A percentile compares a stretch with the other conserved stretches of the same genome.
Evolutionary conservation across 2,888 invertebrate species (phyloP).

Genomic region (Xestoiulus laeticollis): DNA sequence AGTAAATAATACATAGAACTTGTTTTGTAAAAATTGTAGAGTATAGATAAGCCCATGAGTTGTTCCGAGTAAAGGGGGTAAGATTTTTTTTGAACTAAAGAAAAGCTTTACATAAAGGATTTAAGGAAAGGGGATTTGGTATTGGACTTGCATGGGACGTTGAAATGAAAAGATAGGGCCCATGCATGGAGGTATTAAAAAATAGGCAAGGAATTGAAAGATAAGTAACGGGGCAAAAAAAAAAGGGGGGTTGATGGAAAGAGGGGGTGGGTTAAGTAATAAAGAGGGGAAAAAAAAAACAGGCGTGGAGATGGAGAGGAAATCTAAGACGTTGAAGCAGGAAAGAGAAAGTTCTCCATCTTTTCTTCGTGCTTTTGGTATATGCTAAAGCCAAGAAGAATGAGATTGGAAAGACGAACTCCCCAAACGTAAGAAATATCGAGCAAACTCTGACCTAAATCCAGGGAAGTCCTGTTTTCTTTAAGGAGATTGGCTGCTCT

Average conservation of each 20-base stretch:
- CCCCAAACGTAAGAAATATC: not conserved
- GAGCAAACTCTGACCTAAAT: conserved; percentile 14
- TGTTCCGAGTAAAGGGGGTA: not conserved
- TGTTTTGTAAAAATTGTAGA: not conserved
- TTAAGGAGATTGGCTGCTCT: not conserved
- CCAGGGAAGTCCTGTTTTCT: not conserved
- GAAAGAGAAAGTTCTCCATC: not conserved
- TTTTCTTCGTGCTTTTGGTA: not conserved
- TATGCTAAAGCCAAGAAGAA: conserved; percentile 8
- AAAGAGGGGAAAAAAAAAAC: not conserved
- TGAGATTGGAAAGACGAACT: conserved; percentile 2
- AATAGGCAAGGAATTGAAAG: not conserved
- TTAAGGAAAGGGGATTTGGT: conserved; percentile 26
- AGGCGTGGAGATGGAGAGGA: conserved; percentile 20
- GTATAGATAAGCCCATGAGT: not conserved
- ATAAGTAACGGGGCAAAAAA: conserved; percentile 4
- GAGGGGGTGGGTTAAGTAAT: conserved; percentile 12
- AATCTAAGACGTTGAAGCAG: not conserved
- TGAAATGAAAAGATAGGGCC: not conserved
- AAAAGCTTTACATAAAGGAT: not conserved
- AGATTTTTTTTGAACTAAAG: not conserved
- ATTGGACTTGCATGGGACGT: not conserved
- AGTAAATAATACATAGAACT: not conserved
- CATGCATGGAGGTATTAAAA: not conserved
- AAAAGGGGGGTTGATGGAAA: conserved; percentile 8